A percentile compares a stretch with the other conserved stretches of the same genome.
Evolutionary conservation across 2,113 vertebrate genomes (phyloP).

Genomic region (Probosciger aterrimus): DNA sequence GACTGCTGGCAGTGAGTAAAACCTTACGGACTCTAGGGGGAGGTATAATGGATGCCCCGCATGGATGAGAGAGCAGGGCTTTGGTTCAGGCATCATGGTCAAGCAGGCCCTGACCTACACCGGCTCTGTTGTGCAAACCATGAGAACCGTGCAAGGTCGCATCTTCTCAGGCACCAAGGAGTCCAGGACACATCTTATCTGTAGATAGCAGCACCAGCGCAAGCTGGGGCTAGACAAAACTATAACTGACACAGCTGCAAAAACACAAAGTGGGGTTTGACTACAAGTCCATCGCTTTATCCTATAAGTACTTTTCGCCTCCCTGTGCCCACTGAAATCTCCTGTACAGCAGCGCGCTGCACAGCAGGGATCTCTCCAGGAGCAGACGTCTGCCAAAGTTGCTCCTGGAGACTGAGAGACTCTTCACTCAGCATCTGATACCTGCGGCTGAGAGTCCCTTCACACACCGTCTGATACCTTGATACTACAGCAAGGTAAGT

Average conservation of each 20-base stretch:
- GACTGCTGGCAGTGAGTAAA: not conserved
- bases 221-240: not conserved
- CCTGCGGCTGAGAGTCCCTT: not conserved
- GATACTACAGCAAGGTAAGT: not conserved
- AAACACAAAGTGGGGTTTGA: fast-evolving
- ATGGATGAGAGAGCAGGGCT: not conserved
- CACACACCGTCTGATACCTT: not conserved
- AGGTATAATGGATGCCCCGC: not conserved
- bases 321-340: not conserved
- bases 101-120: not conserved
- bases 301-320: not conserved
- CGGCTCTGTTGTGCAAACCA: fast-evolving
- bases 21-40: not conserved
- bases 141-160: not conserved
- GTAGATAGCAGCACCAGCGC: not conserved
- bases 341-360: not conserved
- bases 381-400: not conserved
- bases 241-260: not conserved
- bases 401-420: not conserved
- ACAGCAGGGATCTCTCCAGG: not conserved
- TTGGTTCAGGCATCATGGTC: not conserved
- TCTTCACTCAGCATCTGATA: fast-evolving
- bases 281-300: fast-evolving
- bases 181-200: not conserved
- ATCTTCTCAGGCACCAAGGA: not conserved